phyloP scores from a whole-genome alignment of 2,797 vertebrate genomes.

The Rhinatrema bivittatum region DNA sequence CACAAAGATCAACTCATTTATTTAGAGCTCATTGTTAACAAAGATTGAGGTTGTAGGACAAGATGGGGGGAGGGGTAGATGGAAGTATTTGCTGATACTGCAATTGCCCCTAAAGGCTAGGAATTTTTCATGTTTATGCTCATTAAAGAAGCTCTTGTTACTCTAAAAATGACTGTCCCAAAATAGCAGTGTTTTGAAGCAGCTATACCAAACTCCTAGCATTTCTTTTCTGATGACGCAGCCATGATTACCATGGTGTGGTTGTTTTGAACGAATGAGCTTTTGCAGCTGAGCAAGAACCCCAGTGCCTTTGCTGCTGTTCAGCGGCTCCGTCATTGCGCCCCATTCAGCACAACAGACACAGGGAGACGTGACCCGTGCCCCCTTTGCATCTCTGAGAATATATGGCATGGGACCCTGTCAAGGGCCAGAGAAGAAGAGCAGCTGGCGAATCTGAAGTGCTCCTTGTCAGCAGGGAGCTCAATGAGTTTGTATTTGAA shows the following conservation, averaged over 20 bases:
- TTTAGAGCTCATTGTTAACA: constrained; percentile 37
- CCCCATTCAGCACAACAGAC: too few species aligned
- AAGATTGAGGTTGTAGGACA: constrained; percentile 22
- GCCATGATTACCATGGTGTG: too few species aligned
- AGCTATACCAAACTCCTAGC: too few species aligned
- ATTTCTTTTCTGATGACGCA: too few species aligned
- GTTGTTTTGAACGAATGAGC: too few species aligned
- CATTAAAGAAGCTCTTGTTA: constrained; percentile 20
- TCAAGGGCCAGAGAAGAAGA: background rate
- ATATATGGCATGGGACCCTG: background rate
- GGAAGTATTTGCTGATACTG: constrained; percentile 8
- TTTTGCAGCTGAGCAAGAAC: too few species aligned
- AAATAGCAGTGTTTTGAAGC: too few species aligned
- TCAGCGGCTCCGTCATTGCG: too few species aligned
- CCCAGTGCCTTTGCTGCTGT: too few species aligned
- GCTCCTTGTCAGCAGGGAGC: constrained; percentile 21
- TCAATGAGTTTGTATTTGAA: constrained; percentile 27
- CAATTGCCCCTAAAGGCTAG: constrained; percentile 20
- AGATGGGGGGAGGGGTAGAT: constrained; percentile 4
- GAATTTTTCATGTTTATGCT: constrained; percentile 19
- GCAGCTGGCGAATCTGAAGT: constrained; percentile 1
- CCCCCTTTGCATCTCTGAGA: too few species aligned
- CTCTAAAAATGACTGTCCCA: too few species aligned
- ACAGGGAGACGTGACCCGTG: constrained; percentile 2
- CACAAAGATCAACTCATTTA: constrained; percentile 42